Evolutionary conservation across 2,797 vertebrate species (phyloP).

Genomic region (Melanogrammus aeglefinus): DNA sequence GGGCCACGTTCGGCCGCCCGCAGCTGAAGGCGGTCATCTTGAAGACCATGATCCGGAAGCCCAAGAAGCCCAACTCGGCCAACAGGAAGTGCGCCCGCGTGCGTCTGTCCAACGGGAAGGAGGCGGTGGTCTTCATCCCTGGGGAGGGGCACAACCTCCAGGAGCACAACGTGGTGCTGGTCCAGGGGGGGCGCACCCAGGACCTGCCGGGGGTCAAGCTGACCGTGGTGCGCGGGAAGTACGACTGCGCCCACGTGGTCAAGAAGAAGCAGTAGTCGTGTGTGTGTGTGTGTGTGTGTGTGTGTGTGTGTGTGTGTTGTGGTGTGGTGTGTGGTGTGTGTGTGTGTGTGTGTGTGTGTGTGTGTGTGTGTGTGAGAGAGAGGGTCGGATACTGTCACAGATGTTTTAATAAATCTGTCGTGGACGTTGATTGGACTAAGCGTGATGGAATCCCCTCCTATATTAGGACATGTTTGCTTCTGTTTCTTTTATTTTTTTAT

Average conservation of each 20-base stretch:
- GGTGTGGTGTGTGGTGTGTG: slow-evolving; percentile 1
- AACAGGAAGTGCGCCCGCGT: slow-evolving; percentile 89
- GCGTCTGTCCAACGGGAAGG: slow-evolving; percentile 83
- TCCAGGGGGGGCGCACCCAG: slow-evolving; percentile 86
- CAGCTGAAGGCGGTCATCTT: slow-evolving; percentile 87
- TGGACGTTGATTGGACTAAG: not conserved
- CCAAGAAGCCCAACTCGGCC: slow-evolving; percentile 95
- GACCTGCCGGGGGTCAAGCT: slow-evolving; percentile 91
- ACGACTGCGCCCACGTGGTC: slow-evolving; percentile 90
- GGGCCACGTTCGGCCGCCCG: slow-evolving; percentile 76
- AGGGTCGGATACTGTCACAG: not conserved
- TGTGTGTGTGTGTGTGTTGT: slow-evolving; percentile 1
- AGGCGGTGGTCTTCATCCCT: slow-evolving; percentile 83
- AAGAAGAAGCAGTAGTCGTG: slow-evolving; percentile 77
- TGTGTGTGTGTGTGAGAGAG: not conserved
- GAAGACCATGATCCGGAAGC: slow-evolving; percentile 87
- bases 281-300: not conserved
- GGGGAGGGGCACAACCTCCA: slow-evolving; percentile 93
- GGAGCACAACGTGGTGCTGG: slow-evolving; percentile 88
- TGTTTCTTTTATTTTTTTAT: not conserved
- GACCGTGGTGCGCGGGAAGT: slow-evolving; percentile 84
- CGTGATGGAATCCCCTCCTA: not conserved
- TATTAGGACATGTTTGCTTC: not conserved
- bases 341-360: not conserved
- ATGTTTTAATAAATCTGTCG: not conserved